Evolutionary conservation across 2,888 invertebrate species (phyloP), one percentile per base, ranked within the genome.

Genomic region (Drosophila ezoana): DNA sequence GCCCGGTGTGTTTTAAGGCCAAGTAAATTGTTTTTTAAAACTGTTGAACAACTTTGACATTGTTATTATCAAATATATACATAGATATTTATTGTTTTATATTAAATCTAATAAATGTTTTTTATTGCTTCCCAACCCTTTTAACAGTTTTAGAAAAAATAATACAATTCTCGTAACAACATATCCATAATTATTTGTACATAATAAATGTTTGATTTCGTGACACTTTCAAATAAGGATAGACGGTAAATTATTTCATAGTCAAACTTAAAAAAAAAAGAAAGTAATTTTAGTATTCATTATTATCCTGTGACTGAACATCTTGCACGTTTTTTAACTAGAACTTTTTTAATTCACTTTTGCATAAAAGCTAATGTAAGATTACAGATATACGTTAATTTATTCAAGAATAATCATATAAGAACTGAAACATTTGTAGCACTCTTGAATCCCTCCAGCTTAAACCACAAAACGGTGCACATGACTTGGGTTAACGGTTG

Each of bases 391-490:
- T 14, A 48, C 33, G 56, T 61, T 57, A 62, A 48, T 63, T 65
- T 56, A 80, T 68, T 61, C 56, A 68, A 73, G 60, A 53, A 64
- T 54, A 57, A 47, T 49, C 56, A 47, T 53, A 66, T 41, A 64
- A 38, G 57, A 59, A 49, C 16, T 51, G 45, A 54, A 54, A 44
- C 28, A 40, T 33, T 63, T 37, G 16, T 48, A 49, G 54, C 49
- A 52, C 60, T 16, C 20, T 48, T 64, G 56, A 40, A 38, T n/a
- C 40, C 52, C 43, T 57, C 13, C 35, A 37, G 32, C 60, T 89
- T 77, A 91, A 62, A 92, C 89, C 62, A 92, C 87, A 71, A 92
- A 88, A 62, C 91, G 91, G 81, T 91, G 90, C n/a, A 91, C 89
- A 85, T 92, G 91, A 89, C 89, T 92, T 79, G 90, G 89, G 74